Percentiles rank a stretch among this genome's conserved stretches.
These are phyloP conservation scores for Myoxocephalus aenaeus DNA, from an alignment of 2,797 vertebrate genomes.

Conservation along the genomic window DNA sequence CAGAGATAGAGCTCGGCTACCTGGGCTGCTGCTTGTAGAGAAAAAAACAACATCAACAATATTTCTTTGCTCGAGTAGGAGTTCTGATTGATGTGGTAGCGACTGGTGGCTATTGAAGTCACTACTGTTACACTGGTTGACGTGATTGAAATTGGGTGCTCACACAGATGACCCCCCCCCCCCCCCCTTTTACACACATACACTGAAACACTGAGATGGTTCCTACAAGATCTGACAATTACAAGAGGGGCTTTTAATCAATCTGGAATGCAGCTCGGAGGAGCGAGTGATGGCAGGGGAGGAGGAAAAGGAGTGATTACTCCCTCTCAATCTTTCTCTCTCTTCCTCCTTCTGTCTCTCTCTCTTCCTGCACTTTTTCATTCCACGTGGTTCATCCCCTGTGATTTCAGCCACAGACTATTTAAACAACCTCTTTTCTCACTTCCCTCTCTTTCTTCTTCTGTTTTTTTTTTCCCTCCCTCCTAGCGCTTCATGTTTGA, in stretches of 20 bases:
- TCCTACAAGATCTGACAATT: constrained; percentile 80
- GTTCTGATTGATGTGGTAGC: constrained; percentile 71
- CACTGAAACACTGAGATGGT: constrained; percentile 55
- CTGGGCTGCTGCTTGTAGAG: constrained; percentile 49
- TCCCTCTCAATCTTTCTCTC: constrained; percentile 70
- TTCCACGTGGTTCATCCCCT: constrained; percentile 57
- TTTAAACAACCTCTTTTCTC: constrained; percentile 65
- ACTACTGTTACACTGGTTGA: constrained; percentile 66
- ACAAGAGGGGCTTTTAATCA: constrained; percentile 83
- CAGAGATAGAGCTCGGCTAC: constrained; percentile 43
- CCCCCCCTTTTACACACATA: constrained; percentile 8
- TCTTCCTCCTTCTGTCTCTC: constrained; percentile 66
- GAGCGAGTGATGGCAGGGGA: constrained; percentile 69
- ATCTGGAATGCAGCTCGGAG: constrained; percentile 73
- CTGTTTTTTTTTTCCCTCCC: constrained; percentile 58
- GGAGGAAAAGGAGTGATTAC: constrained; percentile 72
- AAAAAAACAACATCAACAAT: constrained; percentile 62
- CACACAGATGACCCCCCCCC: constrained; percentile 43
- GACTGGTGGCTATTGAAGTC: constrained; percentile 69
- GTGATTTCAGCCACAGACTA: constrained; percentile 55
- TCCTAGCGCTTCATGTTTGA: constrained; percentile 83
- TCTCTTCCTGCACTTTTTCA: constrained; percentile 56
- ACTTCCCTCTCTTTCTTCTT: constrained; percentile 47
- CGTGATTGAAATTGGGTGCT: constrained; percentile 73
- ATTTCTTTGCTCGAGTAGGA: constrained; percentile 57